Evolutionary conservation across 1,140 invertebrate species (phyloP).

Genomic region (Bacillus rossius): DNA sequence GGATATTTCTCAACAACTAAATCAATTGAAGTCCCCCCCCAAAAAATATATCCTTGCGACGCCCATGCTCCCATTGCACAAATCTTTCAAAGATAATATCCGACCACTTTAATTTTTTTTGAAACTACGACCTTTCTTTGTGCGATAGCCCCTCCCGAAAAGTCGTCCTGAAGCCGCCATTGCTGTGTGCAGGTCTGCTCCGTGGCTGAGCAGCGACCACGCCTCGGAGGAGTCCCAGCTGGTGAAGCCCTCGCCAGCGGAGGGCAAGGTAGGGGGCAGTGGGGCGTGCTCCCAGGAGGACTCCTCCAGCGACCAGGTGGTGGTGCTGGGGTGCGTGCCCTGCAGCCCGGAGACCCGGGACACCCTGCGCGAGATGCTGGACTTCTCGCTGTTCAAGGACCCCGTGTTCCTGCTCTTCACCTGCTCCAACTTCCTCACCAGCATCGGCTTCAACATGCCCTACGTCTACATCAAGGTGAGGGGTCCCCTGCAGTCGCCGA

Average conservation of each 20-base stretch:
- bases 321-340: conserved; percentile 24
- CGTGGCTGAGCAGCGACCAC: not conserved
- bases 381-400: conserved; percentile 77
- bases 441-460: conserved; percentile 94
- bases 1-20: too few species aligned
- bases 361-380: conserved; percentile 76
- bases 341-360: conserved; percentile 47
- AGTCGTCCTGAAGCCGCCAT: too few species aligned
- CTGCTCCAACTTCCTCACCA: conserved; percentile 91
- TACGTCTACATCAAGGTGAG: conserved; percentile 74
- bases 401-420: conserved; percentile 86
- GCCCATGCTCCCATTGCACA: too few species aligned
- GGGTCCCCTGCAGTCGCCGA: too few species aligned
- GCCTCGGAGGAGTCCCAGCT: not conserved
- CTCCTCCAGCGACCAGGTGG: not conserved
- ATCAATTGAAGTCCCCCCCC: too few species aligned
- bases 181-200: not conserved
- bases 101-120: too few species aligned
- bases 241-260: not conserved
- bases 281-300: not conserved
- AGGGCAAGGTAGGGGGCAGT: not conserved
- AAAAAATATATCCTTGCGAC: too few species aligned
- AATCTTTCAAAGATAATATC: too few species aligned
- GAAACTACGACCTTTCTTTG: too few species aligned
- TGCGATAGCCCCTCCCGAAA: too few species aligned